These are phyloP conservation scores for Sesamia nonagrioides DNA, from an alignment of 1,140 invertebrate species.

Conservation along the genomic window DNA sequence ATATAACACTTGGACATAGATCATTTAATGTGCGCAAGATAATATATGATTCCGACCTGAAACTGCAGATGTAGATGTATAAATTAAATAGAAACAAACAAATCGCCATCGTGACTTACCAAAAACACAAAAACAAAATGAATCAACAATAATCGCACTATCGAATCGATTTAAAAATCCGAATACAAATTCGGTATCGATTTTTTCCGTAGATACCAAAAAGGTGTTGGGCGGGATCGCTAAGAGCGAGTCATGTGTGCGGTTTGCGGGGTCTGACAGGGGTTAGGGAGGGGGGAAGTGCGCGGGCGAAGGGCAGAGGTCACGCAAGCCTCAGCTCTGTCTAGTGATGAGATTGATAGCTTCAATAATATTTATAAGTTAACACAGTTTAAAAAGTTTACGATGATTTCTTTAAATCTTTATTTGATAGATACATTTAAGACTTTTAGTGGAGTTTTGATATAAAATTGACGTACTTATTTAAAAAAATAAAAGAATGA, in stretches of 20 bases:
- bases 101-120: slow-evolving; percentile 4
- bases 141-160: slow-evolving; percentile 28
- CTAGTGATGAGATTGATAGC: slow-evolving; percentile 62
- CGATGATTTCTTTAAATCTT: slow-evolving; percentile 48
- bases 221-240: slow-evolving; percentile 79
- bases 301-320: slow-evolving; percentile 79
- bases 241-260: slow-evolving; percentile 73
- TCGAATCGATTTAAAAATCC: slow-evolving; percentile 43
- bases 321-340: slow-evolving; percentile 66
- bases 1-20: no score
- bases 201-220: slow-evolving; percentile 76
- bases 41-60: not conserved
- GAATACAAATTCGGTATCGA: slow-evolving; percentile 64
- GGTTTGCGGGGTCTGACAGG: slow-evolving; percentile 40
- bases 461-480: not conserved
- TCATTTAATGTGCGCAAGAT: no score
- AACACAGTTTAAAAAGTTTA: not conserved
- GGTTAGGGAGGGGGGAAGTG: slow-evolving; percentile 48
- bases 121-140: slow-evolving; percentile 32
- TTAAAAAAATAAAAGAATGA: not conserved
- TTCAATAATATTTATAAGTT: slow-evolving; percentile 41
- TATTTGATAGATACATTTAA: slow-evolving; percentile 22
- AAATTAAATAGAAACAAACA: slow-evolving; percentile 6
- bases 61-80: not conserved
- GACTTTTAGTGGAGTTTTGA: not conserved